Conservation (phyloP, 2,113 vertebrate species). For the Sinocyclocheilus maitianheensis region DNA sequence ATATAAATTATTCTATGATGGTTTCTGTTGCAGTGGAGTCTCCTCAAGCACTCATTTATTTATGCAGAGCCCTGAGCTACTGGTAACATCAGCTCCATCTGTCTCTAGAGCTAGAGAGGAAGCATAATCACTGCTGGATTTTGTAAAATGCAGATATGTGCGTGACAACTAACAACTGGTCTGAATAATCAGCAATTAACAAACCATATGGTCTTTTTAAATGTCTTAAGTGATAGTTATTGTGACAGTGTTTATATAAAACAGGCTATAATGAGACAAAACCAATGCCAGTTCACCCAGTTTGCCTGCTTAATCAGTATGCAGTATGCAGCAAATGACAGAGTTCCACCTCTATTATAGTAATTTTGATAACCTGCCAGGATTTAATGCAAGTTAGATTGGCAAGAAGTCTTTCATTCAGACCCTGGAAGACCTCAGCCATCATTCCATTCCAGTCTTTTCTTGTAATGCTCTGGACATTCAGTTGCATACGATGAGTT, state of each 20-base stretch:
- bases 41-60: conserved; percentile 68
- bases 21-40: conserved; percentile 52
- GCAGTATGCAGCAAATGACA: conserved; percentile 2
- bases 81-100: conserved; percentile 57
- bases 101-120: conserved; percentile 50
- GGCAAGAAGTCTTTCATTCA: neutral
- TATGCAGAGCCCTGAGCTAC: conserved; percentile 59
- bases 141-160: conserved; percentile 1
- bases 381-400: neutral
- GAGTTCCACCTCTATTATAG: neutral
- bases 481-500: neutral
- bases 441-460: neutral
- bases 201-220: conserved; percentile 2
- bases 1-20: conserved; percentile 66
- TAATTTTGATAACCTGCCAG: neutral
- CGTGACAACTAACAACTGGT: neutral
- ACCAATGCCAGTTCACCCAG: neutral
- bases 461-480: neutral
- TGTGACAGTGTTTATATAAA: neutral
- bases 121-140: conserved; percentile 45
- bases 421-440: neutral
- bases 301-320: neutral
- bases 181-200: neutral
- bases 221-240: neutral
- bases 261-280: neutral